These are phyloP conservation scores for Ascaphus truei DNA, from an alignment of 2,113 vertebrate genomes.

Conservation along the genomic window DNA sequence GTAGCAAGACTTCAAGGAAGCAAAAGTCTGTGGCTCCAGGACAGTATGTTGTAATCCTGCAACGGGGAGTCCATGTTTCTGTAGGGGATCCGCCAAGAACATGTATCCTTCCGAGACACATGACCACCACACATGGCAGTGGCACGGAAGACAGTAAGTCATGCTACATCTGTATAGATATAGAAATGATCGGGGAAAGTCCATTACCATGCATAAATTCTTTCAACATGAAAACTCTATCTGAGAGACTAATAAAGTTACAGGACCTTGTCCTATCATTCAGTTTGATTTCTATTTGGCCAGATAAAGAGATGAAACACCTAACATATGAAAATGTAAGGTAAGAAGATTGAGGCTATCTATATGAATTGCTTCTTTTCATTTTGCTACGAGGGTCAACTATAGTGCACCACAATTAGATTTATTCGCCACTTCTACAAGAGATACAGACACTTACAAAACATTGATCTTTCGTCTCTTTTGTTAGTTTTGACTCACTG, in stretches of 20 bases:
- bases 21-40: too few relatives aligned
- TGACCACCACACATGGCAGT: too few relatives aligned
- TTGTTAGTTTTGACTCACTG: constrained; percentile 15
- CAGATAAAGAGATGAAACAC: background rate
- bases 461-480: constrained; percentile 17
- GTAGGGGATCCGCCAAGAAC: too few relatives aligned
- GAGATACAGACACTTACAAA: background rate
- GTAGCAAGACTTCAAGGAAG: too few relatives aligned
- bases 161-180: too few relatives aligned
- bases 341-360: background rate
- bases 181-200: background rate
- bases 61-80: too few relatives aligned
- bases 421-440: background rate
- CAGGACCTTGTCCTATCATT: background rate
- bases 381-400: background rate
- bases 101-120: too few relatives aligned
- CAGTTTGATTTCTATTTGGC: background rate
- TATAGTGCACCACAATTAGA: background rate
- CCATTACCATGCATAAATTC: background rate
- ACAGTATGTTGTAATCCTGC: too few relatives aligned
- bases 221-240: background rate
- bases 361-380: background rate
- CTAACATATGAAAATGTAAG: background rate
- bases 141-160: too few relatives aligned
- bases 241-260: too few relatives aligned